Evolutionary conservation across 2,888 invertebrate genomes (phyloP).

Genomic region (Drosophila macrospina): DNA sequence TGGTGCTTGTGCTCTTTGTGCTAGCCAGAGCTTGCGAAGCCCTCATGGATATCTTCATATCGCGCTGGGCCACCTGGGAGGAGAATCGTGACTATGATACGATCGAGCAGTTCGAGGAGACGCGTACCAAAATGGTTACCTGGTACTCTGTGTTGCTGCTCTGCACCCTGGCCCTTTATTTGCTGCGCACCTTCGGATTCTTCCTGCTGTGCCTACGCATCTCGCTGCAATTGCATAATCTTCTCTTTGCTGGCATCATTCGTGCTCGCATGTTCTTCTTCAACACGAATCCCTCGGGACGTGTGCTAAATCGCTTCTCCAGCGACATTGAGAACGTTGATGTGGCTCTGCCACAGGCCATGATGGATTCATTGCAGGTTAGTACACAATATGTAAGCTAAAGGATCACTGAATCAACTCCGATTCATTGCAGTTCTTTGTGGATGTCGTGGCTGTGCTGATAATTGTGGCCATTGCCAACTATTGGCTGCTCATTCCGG

Average conservation of each 20-base stretch:
- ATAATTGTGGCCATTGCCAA: slow-evolving; percentile 88
- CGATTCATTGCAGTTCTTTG: slow-evolving; percentile 71
- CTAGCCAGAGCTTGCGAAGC: slow-evolving; percentile 88
- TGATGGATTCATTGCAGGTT: slow-evolving; percentile 88
- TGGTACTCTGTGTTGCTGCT: slow-evolving; percentile 76
- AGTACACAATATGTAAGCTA: slow-evolving; percentile 60
- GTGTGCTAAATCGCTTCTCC: slow-evolving; percentile 91
- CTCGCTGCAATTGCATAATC: slow-evolving; percentile 90
- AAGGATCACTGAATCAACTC: not conserved
- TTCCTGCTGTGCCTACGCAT: slow-evolving; percentile 91
- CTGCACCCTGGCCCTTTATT: slow-evolving; percentile 85
- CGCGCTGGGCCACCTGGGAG: slow-evolving; percentile 87
- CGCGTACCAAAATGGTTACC: slow-evolving; percentile 71
- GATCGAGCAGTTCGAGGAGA: slow-evolving; percentile 44
- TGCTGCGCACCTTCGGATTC: slow-evolving; percentile 88
- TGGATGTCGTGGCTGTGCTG: slow-evolving; percentile 86
- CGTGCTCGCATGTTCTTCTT: slow-evolving; percentile 91
- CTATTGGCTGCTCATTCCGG: slow-evolving; percentile 87
- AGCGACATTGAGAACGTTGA: slow-evolving; percentile 90
- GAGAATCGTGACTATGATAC: slow-evolving; percentile 59
- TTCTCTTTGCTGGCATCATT: slow-evolving; percentile 91
- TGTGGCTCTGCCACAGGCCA: slow-evolving; percentile 87
- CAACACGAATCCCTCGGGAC: slow-evolving; percentile 89
- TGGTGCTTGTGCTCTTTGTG: slow-evolving; percentile 86
- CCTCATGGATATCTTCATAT: slow-evolving; percentile 90